Base-by-base conservation (phyloP, 2,888 invertebrate species). In the Pollenia amentaria region DNA sequence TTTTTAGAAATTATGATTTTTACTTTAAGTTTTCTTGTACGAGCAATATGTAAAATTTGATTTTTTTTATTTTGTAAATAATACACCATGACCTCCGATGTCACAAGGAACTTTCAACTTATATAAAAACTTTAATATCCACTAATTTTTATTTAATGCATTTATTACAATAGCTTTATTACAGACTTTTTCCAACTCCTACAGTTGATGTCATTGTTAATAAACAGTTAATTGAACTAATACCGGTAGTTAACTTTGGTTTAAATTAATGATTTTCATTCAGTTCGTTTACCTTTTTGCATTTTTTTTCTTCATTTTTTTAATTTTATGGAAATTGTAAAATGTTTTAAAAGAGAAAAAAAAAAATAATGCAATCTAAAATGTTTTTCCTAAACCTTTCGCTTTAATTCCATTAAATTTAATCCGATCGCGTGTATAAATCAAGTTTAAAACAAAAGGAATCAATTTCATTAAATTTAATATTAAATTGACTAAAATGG, bases 171-270 rank as follows among this genome's bases (percentile, higher is more conserved):
- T 29, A 3, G 29, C 3, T 29, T 29, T 29, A 29, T 29, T 29
- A 29, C 29, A 3, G 29, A 29, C 29, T 29, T 29, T n/a, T 6
- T 29, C 4, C 6, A 29, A 29, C 6, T 29, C 29, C 29, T 29
- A 29, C 29, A 4, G 29, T 29, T 29, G 3, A 62, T 62, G 8
- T 62, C n/a, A 40, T 62, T 57, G 29, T 4, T 29, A 29, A 38
- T 14, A 6, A 51, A 38, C 9, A 46, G 67, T 67, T 38, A 51
- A 67, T 10, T 60, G 10, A 21, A 18, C 16, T 16, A 12, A 42
- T 77, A 57, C 70, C 79, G 79, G 62, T 72, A 79, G 53, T 64
- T 72, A 79, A 79, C 70, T 70, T 79, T 79, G 70, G 21, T 21
- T 78, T 62, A 62, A 70, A 12, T 70, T 12, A 70, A 70, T 70